phyloP scores from a whole-genome alignment of 2,113 vertebrate genomes.

The Rhea pennata region DNA sequence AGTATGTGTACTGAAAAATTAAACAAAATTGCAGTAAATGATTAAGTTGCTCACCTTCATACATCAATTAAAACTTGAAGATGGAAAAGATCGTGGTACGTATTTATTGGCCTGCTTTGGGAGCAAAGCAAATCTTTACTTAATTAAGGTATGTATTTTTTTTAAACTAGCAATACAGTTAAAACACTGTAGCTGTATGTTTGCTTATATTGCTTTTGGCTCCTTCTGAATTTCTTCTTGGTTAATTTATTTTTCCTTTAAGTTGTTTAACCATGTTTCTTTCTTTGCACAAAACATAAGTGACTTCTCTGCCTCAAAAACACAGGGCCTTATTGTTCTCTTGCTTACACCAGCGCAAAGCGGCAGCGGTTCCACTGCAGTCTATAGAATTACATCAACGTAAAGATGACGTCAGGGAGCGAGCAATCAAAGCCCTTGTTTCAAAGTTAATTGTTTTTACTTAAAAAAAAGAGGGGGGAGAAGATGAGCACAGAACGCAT shows the following conservation, averaged over 20 bases:
- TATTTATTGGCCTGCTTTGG: background rate
- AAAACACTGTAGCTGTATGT: constrained; percentile 1
- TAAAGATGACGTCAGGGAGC: background rate
- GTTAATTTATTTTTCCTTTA: constrained; percentile 29
- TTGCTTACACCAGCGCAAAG: background rate
- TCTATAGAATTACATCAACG: background rate
- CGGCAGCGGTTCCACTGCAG: background rate
- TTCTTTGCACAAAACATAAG: constrained; percentile 22
- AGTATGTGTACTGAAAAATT: background rate
- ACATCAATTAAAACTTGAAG: background rate
- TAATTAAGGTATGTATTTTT: background rate
- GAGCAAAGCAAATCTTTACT: constrained; percentile 2
- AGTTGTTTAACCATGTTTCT: constrained; percentile 11
- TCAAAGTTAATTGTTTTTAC: constrained; percentile 10
- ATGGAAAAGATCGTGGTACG: background rate
- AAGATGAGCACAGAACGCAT: background rate
- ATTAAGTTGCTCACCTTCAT: background rate
- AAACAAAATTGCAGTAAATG: background rate
- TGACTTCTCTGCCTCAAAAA: background rate
- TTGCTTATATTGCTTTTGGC: constrained; percentile 18
- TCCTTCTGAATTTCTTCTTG: constrained; percentile 12
- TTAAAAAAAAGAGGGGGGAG: background rate
- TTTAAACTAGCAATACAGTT: background rate
- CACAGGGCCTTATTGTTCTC: background rate
- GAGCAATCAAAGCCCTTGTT: constrained; percentile 13